Percentiles rank a stretch among this genome's conserved stretches.
These are phyloP conservation scores for Prorops nasuta DNA, from an alignment of 1,140 invertebrate genomes.

Conservation along the genomic window DNA sequence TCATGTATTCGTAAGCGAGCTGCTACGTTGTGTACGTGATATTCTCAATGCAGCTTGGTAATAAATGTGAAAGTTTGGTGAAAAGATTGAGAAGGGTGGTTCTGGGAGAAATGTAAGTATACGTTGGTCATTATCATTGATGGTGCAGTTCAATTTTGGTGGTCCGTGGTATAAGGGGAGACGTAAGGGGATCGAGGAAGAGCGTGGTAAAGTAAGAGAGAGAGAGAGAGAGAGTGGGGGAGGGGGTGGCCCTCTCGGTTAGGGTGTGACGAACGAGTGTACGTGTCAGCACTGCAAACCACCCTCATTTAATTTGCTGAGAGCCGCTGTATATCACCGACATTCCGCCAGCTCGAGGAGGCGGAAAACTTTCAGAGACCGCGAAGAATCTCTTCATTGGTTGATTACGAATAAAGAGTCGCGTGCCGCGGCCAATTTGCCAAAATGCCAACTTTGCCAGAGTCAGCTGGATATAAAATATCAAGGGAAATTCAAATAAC, in stretches of 20 bases:
- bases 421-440: slow-evolving; percentile 1
- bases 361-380: slow-evolving; percentile 16
- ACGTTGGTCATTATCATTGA: background rate
- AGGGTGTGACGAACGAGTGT: slow-evolving; percentile 9
- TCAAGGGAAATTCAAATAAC: too few relatives aligned
- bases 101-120: too few relatives aligned
- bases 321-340: slow-evolving; percentile 28
- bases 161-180: too few relatives aligned
- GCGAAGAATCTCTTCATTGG: slow-evolving; percentile 1
- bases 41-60: too few relatives aligned
- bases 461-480: slow-evolving; percentile 1
- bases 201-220: slow-evolving; percentile 12
- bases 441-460: background rate
- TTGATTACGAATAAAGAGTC: slow-evolving; percentile 20
- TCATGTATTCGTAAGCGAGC: too few relatives aligned
- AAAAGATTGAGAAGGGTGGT: too few relatives aligned
- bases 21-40: too few relatives aligned
- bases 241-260: background rate
- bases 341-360: slow-evolving; percentile 1
- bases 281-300: slow-evolving; percentile 41
- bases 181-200: slow-evolving; percentile 25
- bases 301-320: slow-evolving; percentile 36
- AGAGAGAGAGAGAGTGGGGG: background rate
- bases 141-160: background rate
- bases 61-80: too few relatives aligned